Percentiles rank a stretch among this genome's conserved stretches.
Evolutionary conservation across 2,113 vertebrate genomes (phyloP).

Genomic region (Rhinolophus ferrumequinum): DNA sequence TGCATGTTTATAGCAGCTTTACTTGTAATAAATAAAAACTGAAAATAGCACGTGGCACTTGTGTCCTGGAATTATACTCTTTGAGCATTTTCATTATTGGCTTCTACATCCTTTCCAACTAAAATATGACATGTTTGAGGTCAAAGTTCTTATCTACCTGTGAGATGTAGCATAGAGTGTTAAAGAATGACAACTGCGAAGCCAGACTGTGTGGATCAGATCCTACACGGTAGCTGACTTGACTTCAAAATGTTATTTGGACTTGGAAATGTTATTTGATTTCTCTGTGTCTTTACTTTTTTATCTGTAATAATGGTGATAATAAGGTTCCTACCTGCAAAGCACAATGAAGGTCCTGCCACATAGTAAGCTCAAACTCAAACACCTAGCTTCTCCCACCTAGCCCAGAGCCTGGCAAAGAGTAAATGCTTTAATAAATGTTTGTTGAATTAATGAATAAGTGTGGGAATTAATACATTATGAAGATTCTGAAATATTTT

Average conservation of each 20-base stretch:
- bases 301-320: neutral
- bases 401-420: neutral
- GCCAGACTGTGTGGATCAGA: neutral
- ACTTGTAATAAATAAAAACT: neutral
- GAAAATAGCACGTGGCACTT: neutral
- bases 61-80: neutral
- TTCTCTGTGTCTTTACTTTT: neutral
- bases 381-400: neutral
- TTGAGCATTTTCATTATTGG: neutral
- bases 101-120: neutral
- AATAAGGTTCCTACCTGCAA: neutral
- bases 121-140: neutral
- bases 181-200: neutral
- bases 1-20: neutral
- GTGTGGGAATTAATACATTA: neutral
- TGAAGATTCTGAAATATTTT: conserved; percentile 23
- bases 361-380: neutral
- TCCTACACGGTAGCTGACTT: neutral
- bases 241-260: neutral
- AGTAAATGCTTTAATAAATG: neutral
- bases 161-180: neutral
- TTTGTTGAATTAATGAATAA: neutral
- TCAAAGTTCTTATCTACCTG: neutral
- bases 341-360: too few species aligned
- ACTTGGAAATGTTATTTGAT: neutral